phyloP scores from a whole-genome alignment of 2,797 vertebrate genomes.

The Pseudomugil tenellus region DNA sequence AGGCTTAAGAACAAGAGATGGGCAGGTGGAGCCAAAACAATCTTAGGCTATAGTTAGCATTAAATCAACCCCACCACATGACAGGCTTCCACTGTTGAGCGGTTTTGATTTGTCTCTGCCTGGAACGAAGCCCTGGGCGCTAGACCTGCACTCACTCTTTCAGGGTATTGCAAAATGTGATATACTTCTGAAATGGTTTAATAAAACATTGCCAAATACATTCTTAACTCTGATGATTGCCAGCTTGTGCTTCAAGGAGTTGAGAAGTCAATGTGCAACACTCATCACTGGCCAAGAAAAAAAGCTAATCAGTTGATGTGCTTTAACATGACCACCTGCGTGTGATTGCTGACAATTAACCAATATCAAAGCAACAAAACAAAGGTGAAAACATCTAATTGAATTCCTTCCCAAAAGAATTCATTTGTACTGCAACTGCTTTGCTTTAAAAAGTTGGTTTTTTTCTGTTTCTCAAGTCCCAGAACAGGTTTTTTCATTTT shows the following conservation, averaged over 20 bases:
- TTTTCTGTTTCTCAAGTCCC: constrained; percentile 32
- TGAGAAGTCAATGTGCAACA: constrained; percentile 32
- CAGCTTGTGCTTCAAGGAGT: constrained; percentile 50
- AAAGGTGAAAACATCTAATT: constrained; percentile 44
- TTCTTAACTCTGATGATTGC: constrained; percentile 60
- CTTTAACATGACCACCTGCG: constrained; percentile 37
- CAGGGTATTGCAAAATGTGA: constrained; percentile 63
- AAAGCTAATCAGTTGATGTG: constrained; percentile 34
- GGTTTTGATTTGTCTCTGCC: constrained; percentile 68
- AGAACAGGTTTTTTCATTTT: constrained; percentile 49
- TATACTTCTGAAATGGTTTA: constrained; percentile 59
- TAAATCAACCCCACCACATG: constrained; percentile 56
- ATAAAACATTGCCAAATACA: constrained; percentile 60
- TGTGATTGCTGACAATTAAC: constrained; percentile 49
- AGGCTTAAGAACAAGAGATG: constrained; percentile 40
- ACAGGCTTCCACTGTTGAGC: constrained; percentile 58
- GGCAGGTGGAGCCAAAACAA: constrained; percentile 62
- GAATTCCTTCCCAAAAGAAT: constrained; percentile 32
- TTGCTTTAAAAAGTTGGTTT: constrained; percentile 43
- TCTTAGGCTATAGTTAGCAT: constrained; percentile 67
- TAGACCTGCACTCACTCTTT: constrained; percentile 63
- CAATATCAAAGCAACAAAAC: constrained; percentile 26
- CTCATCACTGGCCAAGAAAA: constrained; percentile 29
- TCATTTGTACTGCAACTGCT: constrained; percentile 24
- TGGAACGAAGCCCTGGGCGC: constrained; percentile 63